These are phyloP conservation scores for Tachysurus vachellii DNA, from an alignment of 2,113 vertebrate species.

Conservation along the genomic window DNA sequence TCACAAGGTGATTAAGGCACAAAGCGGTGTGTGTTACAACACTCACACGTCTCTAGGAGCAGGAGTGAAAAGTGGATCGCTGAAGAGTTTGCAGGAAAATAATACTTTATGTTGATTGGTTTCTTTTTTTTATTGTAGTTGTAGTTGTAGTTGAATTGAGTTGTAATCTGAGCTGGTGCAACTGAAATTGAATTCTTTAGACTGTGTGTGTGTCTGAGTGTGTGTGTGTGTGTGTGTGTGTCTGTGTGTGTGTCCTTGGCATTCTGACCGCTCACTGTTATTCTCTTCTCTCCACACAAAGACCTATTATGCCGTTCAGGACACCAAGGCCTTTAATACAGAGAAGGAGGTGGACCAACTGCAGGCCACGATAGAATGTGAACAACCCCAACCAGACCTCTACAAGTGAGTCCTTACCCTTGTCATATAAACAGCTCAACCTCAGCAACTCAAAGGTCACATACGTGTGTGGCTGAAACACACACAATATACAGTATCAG, in stretches of 20 bases:
- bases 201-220: neutral
- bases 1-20: slow-evolving; percentile 78
- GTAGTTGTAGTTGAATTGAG: neutral
- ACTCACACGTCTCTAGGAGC: neutral
- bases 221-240: slow-evolving; percentile 7
- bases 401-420: slow-evolving; percentile 84
- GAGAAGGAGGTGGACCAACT: slow-evolving; percentile 85
- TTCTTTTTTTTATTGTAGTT: neutral
- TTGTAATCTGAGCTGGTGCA: neutral
- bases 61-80: neutral
- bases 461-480: neutral
- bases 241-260: slow-evolving; percentile 4
- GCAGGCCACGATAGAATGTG: slow-evolving; percentile 94
- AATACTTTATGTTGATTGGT: neutral
- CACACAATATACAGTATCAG: neutral
- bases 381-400: slow-evolving; percentile 96
- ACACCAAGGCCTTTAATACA: slow-evolving; percentile 90
- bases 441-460: neutral
- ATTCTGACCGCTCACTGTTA: slow-evolving; percentile 12
- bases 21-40: neutral
- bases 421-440: neutral
- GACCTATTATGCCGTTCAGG: slow-evolving; percentile 94
- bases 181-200: neutral
- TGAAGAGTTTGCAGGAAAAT: neutral
- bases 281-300: slow-evolving; percentile 61